phyloP scores from a whole-genome alignment of 1,140 invertebrate species.

The Drosophila guanche region DNA sequence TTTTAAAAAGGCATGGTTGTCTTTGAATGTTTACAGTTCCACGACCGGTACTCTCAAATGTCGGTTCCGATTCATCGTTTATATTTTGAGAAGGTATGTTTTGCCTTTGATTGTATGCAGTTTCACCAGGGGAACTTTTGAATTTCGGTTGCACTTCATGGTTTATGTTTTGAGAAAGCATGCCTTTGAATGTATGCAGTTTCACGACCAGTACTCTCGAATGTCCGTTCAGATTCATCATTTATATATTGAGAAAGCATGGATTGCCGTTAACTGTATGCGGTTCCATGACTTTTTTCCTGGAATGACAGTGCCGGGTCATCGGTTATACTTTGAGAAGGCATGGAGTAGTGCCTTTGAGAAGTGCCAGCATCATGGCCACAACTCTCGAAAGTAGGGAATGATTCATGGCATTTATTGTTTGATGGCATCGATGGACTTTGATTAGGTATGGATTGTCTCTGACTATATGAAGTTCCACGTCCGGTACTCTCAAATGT shows the following conservation, averaged over 20 bases:
- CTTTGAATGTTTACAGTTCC: no score
- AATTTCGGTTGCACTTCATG: no score
- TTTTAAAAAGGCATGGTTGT: background rate
- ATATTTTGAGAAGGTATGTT: background rate
- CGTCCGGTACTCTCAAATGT: no score
- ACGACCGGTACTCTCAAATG: background rate
- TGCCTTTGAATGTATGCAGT: no score
- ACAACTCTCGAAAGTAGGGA: background rate
- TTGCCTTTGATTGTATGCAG: no score
- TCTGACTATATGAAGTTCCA: no score
- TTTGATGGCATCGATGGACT: slow-evolving; percentile 17
- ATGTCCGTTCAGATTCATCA: background rate
- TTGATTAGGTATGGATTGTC: background rate
- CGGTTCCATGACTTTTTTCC: no score
- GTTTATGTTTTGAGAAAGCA: background rate
- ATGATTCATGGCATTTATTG: background rate
- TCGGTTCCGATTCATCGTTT: background rate
- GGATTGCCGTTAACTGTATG: background rate
- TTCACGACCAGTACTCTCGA: no score
- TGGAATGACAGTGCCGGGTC: no score
- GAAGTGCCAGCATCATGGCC: background rate
- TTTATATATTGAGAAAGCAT: background rate
- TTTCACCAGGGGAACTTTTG: no score
- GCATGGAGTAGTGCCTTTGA: no score
- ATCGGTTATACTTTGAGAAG: no score